Conservation (phyloP, 2,888 invertebrate species). For the Gastrophysa polygoni region DNA sequence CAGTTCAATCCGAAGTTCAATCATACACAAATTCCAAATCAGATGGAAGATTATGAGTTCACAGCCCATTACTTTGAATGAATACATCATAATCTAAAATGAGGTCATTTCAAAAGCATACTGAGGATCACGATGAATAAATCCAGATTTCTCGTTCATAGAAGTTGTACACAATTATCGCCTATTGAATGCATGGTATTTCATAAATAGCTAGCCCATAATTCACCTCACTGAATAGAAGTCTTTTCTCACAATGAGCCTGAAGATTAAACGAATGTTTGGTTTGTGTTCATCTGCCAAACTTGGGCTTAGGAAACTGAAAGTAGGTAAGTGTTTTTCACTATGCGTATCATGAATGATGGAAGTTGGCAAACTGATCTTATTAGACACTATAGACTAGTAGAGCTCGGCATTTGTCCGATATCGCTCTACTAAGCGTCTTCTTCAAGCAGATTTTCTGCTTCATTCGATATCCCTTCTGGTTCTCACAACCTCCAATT, state of each 20-base stretch:
- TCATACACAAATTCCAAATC: too few relatives aligned
- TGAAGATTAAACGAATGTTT: neutral
- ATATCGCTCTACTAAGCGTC: too few relatives aligned
- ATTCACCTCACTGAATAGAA: neutral
- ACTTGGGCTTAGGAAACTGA: neutral
- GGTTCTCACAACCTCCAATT: too few relatives aligned
- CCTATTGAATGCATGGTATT: neutral
- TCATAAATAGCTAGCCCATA: neutral
- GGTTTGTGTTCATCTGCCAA: constrained; percentile 7
- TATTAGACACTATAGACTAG: too few relatives aligned
- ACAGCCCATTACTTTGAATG: neutral
- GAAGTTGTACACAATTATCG: neutral
- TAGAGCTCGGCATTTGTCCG: too few relatives aligned
- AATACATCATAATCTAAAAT: neutral
- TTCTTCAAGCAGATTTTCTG: too few relatives aligned
- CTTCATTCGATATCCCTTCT: too few relatives aligned
- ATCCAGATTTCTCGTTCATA: neutral
- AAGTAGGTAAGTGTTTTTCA: neutral
- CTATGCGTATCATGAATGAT: neutral
- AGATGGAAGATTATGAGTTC: too few relatives aligned
- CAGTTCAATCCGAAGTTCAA: too few relatives aligned
- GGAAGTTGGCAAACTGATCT: too few relatives aligned
- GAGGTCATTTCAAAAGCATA: neutral
- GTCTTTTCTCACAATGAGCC: neutral
- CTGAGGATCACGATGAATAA: neutral